Evolutionary conservation across 2,797 vertebrate genomes (phyloP).

Genomic region (Sebastes taczanowskii): DNA sequence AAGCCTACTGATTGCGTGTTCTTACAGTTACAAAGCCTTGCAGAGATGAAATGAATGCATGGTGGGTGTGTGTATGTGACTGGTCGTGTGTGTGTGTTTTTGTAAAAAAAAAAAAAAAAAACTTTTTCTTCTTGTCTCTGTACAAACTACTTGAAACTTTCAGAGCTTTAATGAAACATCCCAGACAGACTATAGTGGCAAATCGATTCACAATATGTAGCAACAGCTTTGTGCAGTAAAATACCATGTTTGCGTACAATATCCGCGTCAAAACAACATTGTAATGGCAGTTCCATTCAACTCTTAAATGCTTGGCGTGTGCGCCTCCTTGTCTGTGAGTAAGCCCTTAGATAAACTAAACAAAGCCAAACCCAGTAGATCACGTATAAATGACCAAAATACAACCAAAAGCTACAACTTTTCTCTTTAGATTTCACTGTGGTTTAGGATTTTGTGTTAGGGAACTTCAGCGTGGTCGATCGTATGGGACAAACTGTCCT

Average conservation of each 20-base stretch:
- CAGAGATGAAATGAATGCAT: slow-evolving; percentile 68
- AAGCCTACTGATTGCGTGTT: slow-evolving; percentile 61
- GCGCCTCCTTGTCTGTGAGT: slow-evolving; percentile 74
- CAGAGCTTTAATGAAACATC: slow-evolving; percentile 85
- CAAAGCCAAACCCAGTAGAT: slow-evolving; percentile 70
- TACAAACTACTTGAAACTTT: slow-evolving; percentile 84
- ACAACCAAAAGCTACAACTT: slow-evolving; percentile 78
- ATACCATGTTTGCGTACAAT: slow-evolving; percentile 18
- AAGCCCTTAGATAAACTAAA: slow-evolving; percentile 62
- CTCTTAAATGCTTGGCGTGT: slow-evolving; percentile 38
- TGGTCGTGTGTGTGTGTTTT: slow-evolving; percentile 41
- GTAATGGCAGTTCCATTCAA: slow-evolving; percentile 65
- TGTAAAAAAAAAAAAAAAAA: slow-evolving; percentile 16
- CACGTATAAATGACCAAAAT: slow-evolving; percentile 80
- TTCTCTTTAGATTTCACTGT: slow-evolving; percentile 58
- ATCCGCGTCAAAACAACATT: slow-evolving; percentile 31
- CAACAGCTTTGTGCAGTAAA: slow-evolving; percentile 55
- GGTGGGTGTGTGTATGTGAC: slow-evolving; percentile 34
- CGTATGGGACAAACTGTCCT: slow-evolving; percentile 30
- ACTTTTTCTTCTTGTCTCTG: slow-evolving; percentile 62
- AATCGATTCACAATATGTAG: slow-evolving; percentile 63
- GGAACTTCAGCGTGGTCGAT: slow-evolving; percentile 18
- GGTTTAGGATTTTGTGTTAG: slow-evolving; percentile 45
- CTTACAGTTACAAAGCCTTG: slow-evolving; percentile 74
- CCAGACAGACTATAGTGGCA: slow-evolving; percentile 64